Conservation (phyloP, 2,888 invertebrate species). For the Julus scanicus region DNA sequence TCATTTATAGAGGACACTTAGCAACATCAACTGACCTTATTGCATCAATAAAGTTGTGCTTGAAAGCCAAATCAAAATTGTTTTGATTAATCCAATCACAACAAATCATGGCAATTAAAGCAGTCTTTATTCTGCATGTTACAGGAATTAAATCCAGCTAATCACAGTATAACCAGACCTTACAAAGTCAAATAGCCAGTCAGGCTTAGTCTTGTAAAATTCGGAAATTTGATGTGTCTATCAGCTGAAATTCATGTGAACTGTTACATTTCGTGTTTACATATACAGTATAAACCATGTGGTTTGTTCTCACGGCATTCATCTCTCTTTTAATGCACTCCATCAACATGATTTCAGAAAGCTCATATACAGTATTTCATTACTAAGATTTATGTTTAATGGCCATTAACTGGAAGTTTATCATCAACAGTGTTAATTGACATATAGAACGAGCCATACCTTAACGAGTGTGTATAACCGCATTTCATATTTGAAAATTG, state of each 20-base stretch:
- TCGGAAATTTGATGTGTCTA: not conserved
- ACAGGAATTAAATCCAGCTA: too few relatives aligned
- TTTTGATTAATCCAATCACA: too few relatives aligned
- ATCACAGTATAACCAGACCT: not conserved
- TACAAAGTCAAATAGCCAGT: not conserved
- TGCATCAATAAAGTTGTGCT: too few relatives aligned
- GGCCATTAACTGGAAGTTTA: not conserved
- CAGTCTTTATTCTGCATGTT: too few relatives aligned
- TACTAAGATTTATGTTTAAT: not conserved
- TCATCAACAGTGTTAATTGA: not conserved
- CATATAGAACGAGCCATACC: not conserved
- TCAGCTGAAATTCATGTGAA: not conserved
- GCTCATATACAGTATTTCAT: not conserved
- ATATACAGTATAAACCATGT: not conserved
- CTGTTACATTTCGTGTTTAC: not conserved
- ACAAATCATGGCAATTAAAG: too few relatives aligned
- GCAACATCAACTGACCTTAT: too few relatives aligned
- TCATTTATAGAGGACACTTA: too few relatives aligned
- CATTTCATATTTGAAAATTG: too few relatives aligned
- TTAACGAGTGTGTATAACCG: too few relatives aligned
- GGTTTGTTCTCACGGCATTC: slow-evolving; percentile 30
- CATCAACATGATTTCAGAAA: slow-evolving; percentile 13
- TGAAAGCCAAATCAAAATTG: too few relatives aligned
- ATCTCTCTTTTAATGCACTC: slow-evolving; percentile 4
- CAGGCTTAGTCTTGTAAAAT: not conserved